Conservation (phyloP, 2,113 vertebrate genomes). For the Damaliscus lunatus region DNA sequence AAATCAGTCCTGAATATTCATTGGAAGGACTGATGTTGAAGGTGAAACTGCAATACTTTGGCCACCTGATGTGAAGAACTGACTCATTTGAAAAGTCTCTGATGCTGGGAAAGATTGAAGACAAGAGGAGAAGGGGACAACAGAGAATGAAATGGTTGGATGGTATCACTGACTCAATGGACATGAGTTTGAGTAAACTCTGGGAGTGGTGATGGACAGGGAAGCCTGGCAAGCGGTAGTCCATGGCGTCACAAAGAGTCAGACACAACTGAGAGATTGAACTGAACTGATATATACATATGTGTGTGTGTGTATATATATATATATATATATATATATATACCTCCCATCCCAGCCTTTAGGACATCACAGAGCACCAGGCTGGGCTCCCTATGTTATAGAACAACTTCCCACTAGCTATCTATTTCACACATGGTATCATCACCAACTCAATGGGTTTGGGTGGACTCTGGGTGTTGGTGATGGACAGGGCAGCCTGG, state of each 20-base stretch:
- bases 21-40: neutral
- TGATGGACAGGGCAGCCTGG: neutral
- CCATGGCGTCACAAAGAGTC: neutral
- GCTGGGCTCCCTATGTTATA: neutral
- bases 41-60: neutral
- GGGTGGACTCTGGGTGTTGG: neutral
- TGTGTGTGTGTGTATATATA: too few relatives aligned
- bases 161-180: neutral
- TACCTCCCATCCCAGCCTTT: neutral
- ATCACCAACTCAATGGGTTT: neutral
- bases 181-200: neutral
- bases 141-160: neutral
- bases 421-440: neutral
- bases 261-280: neutral
- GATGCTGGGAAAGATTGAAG: neutral
- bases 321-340: too few relatives aligned
- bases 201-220: neutral
- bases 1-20: neutral
- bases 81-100: neutral
- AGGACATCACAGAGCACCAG: neutral
- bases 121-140: neutral
- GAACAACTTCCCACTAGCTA: neutral
- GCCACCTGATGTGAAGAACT: neutral
- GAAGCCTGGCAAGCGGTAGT: neutral
- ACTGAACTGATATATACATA: neutral